phyloP scores from a whole-genome alignment of 2,888 invertebrate species.

The Melipona beecheii region DNA sequence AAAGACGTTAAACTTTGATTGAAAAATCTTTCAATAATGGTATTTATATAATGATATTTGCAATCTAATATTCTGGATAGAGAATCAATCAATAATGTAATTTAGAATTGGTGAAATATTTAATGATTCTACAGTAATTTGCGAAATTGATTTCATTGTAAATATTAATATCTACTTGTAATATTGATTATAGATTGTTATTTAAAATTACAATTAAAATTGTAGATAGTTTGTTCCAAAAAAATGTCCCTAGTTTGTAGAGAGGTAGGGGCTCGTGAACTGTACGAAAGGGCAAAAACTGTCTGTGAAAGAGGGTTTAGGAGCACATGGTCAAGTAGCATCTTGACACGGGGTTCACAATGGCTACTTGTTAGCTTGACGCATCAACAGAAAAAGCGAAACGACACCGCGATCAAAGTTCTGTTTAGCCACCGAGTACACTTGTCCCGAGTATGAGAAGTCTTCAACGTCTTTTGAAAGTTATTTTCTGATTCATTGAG shows the following conservation, averaged over 20 bases:
- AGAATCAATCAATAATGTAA: neutral
- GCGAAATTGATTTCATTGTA: neutral
- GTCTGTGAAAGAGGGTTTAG: slow-evolving; percentile 62
- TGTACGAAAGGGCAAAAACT: slow-evolving; percentile 48
- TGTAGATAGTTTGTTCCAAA: neutral
- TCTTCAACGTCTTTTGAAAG: neutral
- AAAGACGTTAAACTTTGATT: too few species aligned
- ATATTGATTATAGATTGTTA: too few species aligned
- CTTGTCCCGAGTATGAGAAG: slow-evolving; percentile 26
- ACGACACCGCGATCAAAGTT: slow-evolving; percentile 51
- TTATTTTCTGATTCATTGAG: neutral
- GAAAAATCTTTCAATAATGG: too few species aligned
- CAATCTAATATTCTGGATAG: too few species aligned
- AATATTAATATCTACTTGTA: too few species aligned
- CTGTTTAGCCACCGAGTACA: slow-evolving; percentile 46
- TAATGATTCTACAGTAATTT: neutral
- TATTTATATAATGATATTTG: too few species aligned
- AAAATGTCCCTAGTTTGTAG: slow-evolving; percentile 23
- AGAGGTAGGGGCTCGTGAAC: slow-evolving; percentile 25
- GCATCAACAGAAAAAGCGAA: slow-evolving; percentile 70
- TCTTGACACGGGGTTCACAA: slow-evolving; percentile 81
- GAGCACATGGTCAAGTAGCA: slow-evolving; percentile 77
- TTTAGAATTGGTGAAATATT: neutral
- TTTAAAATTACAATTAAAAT: neutral
- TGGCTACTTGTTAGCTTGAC: slow-evolving; percentile 80